Evolutionary conservation across 2,113 vertebrate genomes (phyloP).

Genomic region (Myotis brandtii): DNA sequence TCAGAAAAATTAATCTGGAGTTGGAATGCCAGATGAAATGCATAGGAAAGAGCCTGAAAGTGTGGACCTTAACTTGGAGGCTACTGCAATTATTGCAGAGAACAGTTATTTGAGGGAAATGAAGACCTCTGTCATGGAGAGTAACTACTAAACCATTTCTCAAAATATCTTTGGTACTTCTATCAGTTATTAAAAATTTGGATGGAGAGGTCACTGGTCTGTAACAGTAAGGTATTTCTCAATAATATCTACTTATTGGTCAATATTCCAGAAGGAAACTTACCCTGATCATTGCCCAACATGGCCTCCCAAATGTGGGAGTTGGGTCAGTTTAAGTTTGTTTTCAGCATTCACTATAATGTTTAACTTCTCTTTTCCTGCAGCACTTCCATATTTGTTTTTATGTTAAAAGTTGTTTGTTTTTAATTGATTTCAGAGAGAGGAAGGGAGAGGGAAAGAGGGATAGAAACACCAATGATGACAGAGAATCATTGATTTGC

Average conservation of each 20-base stretch:
- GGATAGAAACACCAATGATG: too few species aligned
- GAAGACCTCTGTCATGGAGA: background rate
- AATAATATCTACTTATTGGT: background rate
- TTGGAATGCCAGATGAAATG: background rate
- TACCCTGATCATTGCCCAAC: background rate
- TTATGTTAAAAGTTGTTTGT: constrained; percentile 12
- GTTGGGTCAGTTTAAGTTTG: background rate
- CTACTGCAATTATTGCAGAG: background rate
- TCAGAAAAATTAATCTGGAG: background rate
- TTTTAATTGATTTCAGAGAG: too few species aligned
- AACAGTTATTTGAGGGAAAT: constrained; percentile 21
- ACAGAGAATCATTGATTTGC: too few species aligned
- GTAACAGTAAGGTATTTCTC: background rate
- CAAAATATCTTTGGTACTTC: constrained; percentile 12
- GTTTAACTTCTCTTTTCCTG: constrained; percentile 54
- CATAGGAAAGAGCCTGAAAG: background rate
- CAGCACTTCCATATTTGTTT: background rate
- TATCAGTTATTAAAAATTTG: background rate
- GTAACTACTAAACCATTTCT: background rate
- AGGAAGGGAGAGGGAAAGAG: too few species aligned
- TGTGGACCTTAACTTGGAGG: background rate
- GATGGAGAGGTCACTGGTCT: background rate
- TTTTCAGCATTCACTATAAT: constrained; percentile 38
- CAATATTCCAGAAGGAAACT: constrained; percentile 43
- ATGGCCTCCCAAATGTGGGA: background rate